Percentiles rank a stretch among this genome's conserved stretches.
Conservation (phyloP, 2,797 vertebrate genomes). For the Nyctibius grandis region DNA sequence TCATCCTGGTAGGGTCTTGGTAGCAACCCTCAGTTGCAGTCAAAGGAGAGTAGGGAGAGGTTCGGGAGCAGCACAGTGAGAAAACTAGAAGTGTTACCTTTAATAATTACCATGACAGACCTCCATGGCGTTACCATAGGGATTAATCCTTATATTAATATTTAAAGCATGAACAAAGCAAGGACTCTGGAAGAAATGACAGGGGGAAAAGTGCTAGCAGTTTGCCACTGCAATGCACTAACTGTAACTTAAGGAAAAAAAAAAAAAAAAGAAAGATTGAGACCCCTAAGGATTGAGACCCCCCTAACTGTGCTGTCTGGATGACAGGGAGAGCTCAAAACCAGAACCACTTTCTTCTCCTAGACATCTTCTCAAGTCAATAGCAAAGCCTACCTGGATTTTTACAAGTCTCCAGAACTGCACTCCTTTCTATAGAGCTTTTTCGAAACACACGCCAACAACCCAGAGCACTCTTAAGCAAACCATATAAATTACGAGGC, state of each 20-base stretch:
- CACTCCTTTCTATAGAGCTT: neutral
- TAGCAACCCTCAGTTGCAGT: neutral
- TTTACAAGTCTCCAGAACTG: neutral
- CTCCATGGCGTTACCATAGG: slow-evolving; percentile 12
- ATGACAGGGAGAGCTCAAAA: neutral
- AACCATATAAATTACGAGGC: neutral
- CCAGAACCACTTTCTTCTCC: neutral
- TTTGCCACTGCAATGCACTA: neutral
- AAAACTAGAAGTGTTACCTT: neutral
- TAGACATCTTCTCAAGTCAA: neutral
- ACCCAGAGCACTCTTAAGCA: neutral
- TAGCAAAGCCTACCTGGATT: neutral
- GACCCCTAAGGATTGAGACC: neutral
- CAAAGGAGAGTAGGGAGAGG: slow-evolving; percentile 5
- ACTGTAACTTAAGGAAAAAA: neutral
- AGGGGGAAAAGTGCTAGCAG: neutral
- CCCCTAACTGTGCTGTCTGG: neutral
- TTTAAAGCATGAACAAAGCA: slow-evolving; percentile 18
- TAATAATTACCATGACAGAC: slow-evolving; percentile 4
- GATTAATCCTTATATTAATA: slow-evolving; percentile 53
- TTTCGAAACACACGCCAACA: neutral
- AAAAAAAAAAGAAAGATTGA: neutral
- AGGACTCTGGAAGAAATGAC: neutral
- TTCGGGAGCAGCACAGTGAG: neutral
- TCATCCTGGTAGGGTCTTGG: neutral